phyloP scores from a whole-genome alignment of 2,888 invertebrate genomes.

The Platycnemis pennipes region DNA sequence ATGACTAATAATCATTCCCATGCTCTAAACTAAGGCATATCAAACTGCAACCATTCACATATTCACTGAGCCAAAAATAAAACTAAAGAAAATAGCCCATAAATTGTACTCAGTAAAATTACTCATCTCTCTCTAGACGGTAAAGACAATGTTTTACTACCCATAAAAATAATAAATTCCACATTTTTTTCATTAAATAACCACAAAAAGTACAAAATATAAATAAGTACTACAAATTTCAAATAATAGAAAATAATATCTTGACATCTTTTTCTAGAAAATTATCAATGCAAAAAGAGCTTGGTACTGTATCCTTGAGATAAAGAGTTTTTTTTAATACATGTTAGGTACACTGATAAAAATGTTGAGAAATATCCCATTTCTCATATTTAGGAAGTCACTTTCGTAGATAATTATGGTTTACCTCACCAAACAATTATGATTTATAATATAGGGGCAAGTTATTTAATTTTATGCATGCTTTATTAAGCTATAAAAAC shows the following conservation, averaged over 20 bases:
- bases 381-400: neutral
- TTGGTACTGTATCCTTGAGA: neutral
- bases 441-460: neutral
- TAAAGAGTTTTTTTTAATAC: constrained; percentile 28
- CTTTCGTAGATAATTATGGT: neutral
- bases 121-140: neutral
- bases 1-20: neutral
- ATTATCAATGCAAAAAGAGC: neutral
- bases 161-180: neutral
- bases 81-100: neutral
- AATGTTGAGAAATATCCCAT: neutral
- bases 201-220: neutral
- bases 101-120: neutral
- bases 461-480: neutral
- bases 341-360: neutral
- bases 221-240: neutral
- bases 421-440: neutral
- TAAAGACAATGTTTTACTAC: neutral
- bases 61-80: neutral
- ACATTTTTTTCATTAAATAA: neutral
- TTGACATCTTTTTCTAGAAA: neutral
- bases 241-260: neutral
- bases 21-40: constrained; percentile 12
- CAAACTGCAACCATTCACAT: constrained; percentile 14
- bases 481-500: neutral